These are phyloP conservation scores for Exephanes ischioxanthus DNA, from an alignment of 2,888 invertebrate species.

Conservation along the genomic window DNA sequence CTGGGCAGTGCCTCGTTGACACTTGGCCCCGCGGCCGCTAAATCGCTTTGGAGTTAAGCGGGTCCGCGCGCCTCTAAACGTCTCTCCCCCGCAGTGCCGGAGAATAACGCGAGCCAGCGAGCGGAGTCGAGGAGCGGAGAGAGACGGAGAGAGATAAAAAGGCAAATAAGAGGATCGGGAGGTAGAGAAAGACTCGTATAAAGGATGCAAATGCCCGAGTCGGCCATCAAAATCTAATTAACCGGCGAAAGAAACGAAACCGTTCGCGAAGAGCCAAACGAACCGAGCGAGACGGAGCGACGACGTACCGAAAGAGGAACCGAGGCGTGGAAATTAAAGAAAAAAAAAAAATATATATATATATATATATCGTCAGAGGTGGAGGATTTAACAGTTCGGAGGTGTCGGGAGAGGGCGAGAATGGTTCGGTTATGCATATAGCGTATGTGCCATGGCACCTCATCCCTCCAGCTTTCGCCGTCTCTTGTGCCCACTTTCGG, in stretches of 20 bases:
- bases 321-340: slow-evolving; percentile 70
- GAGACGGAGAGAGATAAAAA: slow-evolving; percentile 47
- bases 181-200: slow-evolving; percentile 72
- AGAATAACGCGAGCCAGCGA: slow-evolving; percentile 74
- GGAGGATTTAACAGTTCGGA: slow-evolving; percentile 79
- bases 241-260: slow-evolving; percentile 80
- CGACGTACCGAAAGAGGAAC: slow-evolving; percentile 65
- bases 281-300: slow-evolving; percentile 45
- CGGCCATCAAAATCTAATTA: slow-evolving; percentile 84
- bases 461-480: slow-evolving; percentile 29
- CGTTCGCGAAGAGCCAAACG: slow-evolving; percentile 70
- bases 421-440: slow-evolving; percentile 78
- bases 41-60: slow-evolving; percentile 81
- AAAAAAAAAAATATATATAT: slow-evolving; percentile 65
- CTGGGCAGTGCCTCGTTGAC: slow-evolving; percentile 81
- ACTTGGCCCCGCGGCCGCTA: slow-evolving; percentile 82
- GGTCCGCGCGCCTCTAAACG: slow-evolving; percentile 78
- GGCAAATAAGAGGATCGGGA: slow-evolving; percentile 49
- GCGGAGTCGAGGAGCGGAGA: slow-evolving; percentile 10
- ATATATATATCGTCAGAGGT: slow-evolving; percentile 66
- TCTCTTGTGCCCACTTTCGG: slow-evolving; percentile 24
- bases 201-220: slow-evolving; percentile 83
- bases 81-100: slow-evolving; percentile 80
- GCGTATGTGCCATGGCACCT: slow-evolving; percentile 43
- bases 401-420: slow-evolving; percentile 78